Evolutionary conservation across 2,113 vertebrate genomes (phyloP), one percentile per base, ranked within the genome.

Genomic region (Nothoprocta perdicaria): DNA sequence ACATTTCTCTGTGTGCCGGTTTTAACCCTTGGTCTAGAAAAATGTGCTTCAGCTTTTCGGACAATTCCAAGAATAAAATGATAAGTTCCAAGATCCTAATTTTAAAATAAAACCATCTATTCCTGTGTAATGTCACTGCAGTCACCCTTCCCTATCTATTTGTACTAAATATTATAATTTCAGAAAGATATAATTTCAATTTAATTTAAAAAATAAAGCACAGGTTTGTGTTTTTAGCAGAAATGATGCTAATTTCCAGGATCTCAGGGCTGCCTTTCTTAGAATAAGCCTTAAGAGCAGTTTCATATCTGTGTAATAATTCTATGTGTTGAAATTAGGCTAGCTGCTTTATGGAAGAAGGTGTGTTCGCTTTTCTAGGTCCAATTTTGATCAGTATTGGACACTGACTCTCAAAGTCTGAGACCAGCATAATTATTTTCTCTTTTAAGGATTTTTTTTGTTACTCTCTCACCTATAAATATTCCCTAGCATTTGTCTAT

Each of bases 111-210:
- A 65, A 82, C 46, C 55, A 92, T 45, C 22, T 43, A 88, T 94
- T 95, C 91, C 86, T 95, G 68, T 46, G 16, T 77, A 89, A 91
- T 95, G 93, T 77, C 75, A 78, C 50, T 91, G 87, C 79, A 90
- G 61, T 94, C 68, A 87, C 79, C 79, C 87, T 65, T 94, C 84
- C 63, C 67, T 90, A 85, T 83, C 75, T 87, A 5, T 86, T 84
- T 93, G 46, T 80, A 46, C 63, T 78, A 85, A 90, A 74, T 93
- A 50, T 55, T 84, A 74, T 55, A 76, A 80, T 29, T 80, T 88
- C 29, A 71, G 41, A 89, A 90, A 94, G 72, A 92, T 84, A 74
- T 62, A 4, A 1, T 91, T 94, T 93, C 26, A 57, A 58, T 14
- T 50, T 40, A 76, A 75, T 53, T 22, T 46, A 40, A 18, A 72